A percentile compares a stretch with the other conserved stretches of the same genome.
Evolutionary conservation across 2,113 vertebrate species (phyloP).

Genomic region (Gnathonemus echidnorhynchus): DNA sequence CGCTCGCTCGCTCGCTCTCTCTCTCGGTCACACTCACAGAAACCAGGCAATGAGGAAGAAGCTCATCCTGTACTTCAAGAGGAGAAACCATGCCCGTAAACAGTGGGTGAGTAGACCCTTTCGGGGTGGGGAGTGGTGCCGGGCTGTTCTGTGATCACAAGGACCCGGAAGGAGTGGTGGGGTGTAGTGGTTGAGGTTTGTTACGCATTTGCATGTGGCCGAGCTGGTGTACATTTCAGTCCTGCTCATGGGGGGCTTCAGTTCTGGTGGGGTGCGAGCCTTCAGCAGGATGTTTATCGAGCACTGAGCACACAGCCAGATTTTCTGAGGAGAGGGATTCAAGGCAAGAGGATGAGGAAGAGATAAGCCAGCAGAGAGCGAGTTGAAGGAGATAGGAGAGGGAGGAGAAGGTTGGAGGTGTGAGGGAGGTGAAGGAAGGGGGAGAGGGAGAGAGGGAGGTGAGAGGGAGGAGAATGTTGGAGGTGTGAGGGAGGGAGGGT

Average conservation of each 20-base stretch:
- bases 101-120: conserved; percentile 68
- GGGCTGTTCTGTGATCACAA: not conserved
- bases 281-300: not conserved
- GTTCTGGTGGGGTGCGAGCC: not conserved
- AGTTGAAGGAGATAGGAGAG: not conserved
- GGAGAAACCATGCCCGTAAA: conserved; percentile 95
- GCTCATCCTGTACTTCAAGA: conserved; percentile 94
- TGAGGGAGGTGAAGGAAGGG: not conserved
- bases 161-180: not conserved
- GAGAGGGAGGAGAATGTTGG: not conserved
- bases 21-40: conserved; percentile 53
- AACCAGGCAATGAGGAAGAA: conserved; percentile 99
- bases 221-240: not conserved
- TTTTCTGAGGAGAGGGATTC: not conserved
- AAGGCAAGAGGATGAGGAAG: not conserved
- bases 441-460: not conserved
- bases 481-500: not conserved
- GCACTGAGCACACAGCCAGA: not conserved
- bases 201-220: not conserved
- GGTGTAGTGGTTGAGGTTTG: not conserved
- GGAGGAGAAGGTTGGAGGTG: not conserved
- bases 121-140: not conserved
- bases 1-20: not conserved
- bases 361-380: not conserved
- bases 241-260: not conserved